phyloP scores from a whole-genome alignment of 2,888 invertebrate species.

The Amblyteles armatorius region DNA sequence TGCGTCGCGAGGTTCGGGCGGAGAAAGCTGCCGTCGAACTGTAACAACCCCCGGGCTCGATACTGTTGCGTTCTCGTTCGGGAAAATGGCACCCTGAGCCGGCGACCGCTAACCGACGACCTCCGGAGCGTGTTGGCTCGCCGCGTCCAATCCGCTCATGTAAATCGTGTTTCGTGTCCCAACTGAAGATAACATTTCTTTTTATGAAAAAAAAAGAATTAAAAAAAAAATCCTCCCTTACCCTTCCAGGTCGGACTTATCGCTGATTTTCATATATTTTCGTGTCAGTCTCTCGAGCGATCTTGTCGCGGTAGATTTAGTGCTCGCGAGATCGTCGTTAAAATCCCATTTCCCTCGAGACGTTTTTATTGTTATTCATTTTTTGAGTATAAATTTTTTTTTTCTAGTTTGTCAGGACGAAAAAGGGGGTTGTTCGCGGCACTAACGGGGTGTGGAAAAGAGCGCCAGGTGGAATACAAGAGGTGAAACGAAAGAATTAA shows the following conservation, averaged over 20 bases:
- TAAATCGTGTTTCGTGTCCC: conserved; percentile 28
- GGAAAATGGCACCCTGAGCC: conserved; percentile 29
- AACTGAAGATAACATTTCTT: not conserved
- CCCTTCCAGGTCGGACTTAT: not conserved
- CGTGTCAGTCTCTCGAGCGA: not conserved
- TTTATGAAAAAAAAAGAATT: not conserved
- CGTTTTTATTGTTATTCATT: not conserved
- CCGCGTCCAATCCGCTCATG: conserved; percentile 46
- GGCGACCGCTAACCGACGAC: conserved; percentile 13
- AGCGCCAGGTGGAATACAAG: not conserved
- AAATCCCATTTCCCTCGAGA: not conserved
- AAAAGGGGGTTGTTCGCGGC: not conserved
- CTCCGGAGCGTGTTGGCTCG: conserved; percentile 8
- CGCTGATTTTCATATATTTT: conserved; percentile 1
- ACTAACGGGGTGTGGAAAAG: not conserved
- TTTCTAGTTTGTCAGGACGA: not conserved
- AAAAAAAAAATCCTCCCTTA: not conserved
- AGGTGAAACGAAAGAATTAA: conserved; percentile 18
- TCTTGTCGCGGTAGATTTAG: not conserved
- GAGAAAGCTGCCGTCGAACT: not conserved
- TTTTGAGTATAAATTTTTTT: not conserved
- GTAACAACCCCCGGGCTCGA: not conserved
- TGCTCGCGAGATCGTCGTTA: not conserved
- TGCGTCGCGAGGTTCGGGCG: conserved; percentile 1
- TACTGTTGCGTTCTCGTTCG: conserved; percentile 3